A percentile compares a stretch with the other conserved stretches of the same genome.
Evolutionary conservation across 1,140 invertebrate species (phyloP).

Genomic region (Cardiocondyla obscurior): DNA sequence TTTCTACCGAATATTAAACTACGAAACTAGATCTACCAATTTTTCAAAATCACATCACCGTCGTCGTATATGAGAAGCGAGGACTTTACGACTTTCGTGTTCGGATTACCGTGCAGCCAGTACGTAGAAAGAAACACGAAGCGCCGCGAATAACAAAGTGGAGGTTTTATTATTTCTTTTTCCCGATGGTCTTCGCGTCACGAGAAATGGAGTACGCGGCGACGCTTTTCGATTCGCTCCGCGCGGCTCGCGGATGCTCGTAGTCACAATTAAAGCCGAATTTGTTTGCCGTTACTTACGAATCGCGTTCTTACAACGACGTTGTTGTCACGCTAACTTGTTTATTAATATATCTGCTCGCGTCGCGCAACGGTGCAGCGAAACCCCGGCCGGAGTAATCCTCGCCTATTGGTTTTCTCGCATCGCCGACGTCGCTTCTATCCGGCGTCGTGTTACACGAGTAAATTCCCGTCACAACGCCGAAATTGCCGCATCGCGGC

Average conservation of each 20-base stretch:
- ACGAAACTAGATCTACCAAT: too few species aligned
- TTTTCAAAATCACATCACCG: background rate
- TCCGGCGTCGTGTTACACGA: conserved; percentile 16
- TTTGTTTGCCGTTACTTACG: background rate
- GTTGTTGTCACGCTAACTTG: background rate
- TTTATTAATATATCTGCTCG: conserved; percentile 17
- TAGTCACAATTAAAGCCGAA: background rate
- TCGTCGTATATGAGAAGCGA: background rate
- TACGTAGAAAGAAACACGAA: background rate
- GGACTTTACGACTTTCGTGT: background rate
- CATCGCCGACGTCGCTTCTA: conserved; percentile 16
- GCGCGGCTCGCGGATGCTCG: background rate
- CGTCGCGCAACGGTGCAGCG: background rate
- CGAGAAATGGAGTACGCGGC: background rate
- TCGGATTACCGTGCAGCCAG: background rate
- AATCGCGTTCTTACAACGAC: background rate
- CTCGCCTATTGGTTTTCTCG: conserved; percentile 31
- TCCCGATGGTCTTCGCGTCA: background rate
- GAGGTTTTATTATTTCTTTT: conserved; percentile 3
- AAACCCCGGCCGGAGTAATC: background rate
- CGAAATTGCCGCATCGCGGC: conserved; percentile 37
- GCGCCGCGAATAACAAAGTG: background rate
- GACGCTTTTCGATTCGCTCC: background rate
- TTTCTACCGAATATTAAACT: background rate
- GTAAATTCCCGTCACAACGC: conserved; percentile 38